Base-by-base conservation (phyloP, 2,113 vertebrate species). In the Pseudorectes ferrugineus region DNA sequence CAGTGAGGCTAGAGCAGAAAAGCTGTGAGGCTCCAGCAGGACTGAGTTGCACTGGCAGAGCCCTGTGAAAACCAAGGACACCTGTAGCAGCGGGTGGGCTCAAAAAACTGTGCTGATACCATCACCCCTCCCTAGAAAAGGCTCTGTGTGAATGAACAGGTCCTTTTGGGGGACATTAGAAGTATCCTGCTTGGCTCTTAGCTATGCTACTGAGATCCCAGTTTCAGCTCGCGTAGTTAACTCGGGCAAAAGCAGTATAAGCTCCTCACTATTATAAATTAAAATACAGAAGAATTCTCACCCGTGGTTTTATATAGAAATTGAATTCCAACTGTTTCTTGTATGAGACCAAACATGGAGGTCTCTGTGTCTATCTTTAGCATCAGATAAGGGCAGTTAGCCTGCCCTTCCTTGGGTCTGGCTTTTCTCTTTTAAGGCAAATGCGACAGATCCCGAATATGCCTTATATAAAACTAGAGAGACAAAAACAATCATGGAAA, bases 361-460 rank as follows among this genome's bases (percentile, higher is more conserved):
- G 42, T 59, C 26, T 77, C 70, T 45, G 10, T 49, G 61, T 52
- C 66, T 85, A 38, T 49, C 49, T 84, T 93, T 68, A 92, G 57
- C 20, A 49, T 61, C 74, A 82, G 57, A 65, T 59, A 70, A 78
- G 62, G 33, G 62, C 66, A 35, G 35, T 55, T 46, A 43, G 28
- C 48, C 15, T 72, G 40, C 14, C 76, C n/a, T 71, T 62, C 54
- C 26, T 87, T 70, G 43, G 29, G 24, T 84, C 89, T 81, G 65
- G 29, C 46, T 82, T 85, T 91, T 79, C 57, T 92, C 79, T 61
- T 89, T 67, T 48, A 88, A 88, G 74, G 88, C 33, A 76, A 63
- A 42, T 13, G 14, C 2, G 1, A 78, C n/a, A 76, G 72, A 76
- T 62, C 26, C 61, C 79, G 33, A 71, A 55, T 38, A 62, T 0